phyloP scores from a whole-genome alignment of 2,797 vertebrate species.

The Halcyon smyrnensis region DNA sequence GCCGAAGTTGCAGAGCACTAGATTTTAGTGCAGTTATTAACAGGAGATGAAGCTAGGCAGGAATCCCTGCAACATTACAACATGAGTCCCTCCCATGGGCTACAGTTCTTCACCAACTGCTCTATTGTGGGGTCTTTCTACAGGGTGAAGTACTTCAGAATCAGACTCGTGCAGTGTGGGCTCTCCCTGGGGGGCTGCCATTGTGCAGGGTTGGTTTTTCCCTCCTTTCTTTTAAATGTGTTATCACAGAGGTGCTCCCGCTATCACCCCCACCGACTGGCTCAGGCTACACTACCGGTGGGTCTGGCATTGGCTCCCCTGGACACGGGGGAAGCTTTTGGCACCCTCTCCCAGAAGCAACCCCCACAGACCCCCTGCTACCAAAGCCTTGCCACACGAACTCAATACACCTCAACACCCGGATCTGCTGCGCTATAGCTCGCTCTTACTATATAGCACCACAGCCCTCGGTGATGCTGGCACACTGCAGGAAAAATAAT shows the following conservation, averaged over 20 bases:
- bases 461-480: background rate
- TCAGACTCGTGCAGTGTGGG: background rate
- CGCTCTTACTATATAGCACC: background rate
- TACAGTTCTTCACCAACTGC: background rate
- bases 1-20: background rate
- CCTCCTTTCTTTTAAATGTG: too few relatives aligned
- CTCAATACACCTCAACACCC: background rate
- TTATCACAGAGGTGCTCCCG: background rate
- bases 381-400: background rate
- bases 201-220: background rate
- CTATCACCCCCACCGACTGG: fast-evolving
- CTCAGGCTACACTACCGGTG: background rate
- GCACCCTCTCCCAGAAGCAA: background rate
- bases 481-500: background rate
- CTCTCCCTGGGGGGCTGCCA: fast-evolving
- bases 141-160: background rate
- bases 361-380: too few relatives aligned
- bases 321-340: background rate
- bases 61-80: background rate
- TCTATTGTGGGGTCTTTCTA: background rate
- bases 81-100: fast-evolving
- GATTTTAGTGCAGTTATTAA: background rate
- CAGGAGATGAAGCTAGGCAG: background rate
- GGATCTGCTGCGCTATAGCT: background rate
- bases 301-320: background rate